Percentiles rank a stretch among this genome's conserved stretches.
phyloP scores from a whole-genome alignment of 2,797 vertebrate genomes.

The Eulemur albifrons region DNA sequence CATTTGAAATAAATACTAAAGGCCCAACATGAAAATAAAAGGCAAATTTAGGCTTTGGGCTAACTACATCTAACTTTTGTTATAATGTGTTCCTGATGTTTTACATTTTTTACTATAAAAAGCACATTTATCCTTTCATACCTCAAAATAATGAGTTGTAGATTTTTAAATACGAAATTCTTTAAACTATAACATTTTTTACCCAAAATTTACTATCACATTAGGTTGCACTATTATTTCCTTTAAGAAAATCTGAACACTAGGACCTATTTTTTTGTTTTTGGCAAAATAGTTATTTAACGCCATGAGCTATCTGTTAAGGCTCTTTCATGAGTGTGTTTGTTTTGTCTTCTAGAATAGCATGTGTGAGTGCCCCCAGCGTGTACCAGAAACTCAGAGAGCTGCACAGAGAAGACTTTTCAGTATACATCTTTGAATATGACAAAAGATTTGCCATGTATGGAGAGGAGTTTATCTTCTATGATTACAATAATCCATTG shows the following conservation, averaged over 20 bases:
- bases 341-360: slow-evolving; percentile 87
- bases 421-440: slow-evolving; percentile 90
- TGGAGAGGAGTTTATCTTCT: slow-evolving; percentile 94
- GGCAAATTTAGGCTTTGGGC: background rate
- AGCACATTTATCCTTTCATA: background rate
- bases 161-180: slow-evolving; percentile 3
- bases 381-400: slow-evolving; percentile 95
- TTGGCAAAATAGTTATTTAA: background rate
- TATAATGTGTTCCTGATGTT: background rate
- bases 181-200: background rate
- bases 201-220: background rate
- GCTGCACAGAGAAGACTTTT: slow-evolving; percentile 79
- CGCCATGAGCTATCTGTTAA: fast-evolving
- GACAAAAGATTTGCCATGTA: slow-evolving; percentile 93
- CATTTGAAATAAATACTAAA: slow-evolving; percentile 18
- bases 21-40: background rate
- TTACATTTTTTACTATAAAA: slow-evolving; percentile 35
- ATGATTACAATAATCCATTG: slow-evolving; percentile 94
- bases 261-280: background rate
- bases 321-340: background rate
- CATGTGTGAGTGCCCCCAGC: slow-evolving; percentile 93
- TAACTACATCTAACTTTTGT: background rate
- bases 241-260: background rate
- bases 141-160: background rate
- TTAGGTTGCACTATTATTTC: background rate